Evolutionary conservation across 2,113 vertebrate species (phyloP).

Genomic region (Gnathonemus longibarbis): DNA sequence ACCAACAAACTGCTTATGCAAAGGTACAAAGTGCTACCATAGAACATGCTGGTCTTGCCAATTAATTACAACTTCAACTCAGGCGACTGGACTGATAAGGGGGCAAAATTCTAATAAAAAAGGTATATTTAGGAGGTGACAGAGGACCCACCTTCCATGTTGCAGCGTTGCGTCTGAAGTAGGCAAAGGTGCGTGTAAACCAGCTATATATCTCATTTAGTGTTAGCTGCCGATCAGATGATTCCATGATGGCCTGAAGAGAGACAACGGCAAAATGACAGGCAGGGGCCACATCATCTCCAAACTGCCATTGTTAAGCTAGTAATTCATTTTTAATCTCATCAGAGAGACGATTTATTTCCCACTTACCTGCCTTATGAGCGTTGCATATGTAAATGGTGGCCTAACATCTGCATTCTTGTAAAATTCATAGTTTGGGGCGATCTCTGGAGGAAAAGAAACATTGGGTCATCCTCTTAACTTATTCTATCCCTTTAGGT

Average conservation of each 20-base stretch:
- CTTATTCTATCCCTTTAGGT: constrained; percentile 19
- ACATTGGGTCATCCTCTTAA: constrained; percentile 40
- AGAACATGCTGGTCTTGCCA: neutral
- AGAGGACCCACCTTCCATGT: constrained; percentile 89
- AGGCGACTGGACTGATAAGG: constrained; percentile 31
- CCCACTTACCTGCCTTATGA: constrained; percentile 90
- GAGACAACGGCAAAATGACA: constrained; percentile 68
- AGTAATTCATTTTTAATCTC: constrained; percentile 65
- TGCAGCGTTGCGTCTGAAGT: constrained; percentile 92
- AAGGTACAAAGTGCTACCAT: neutral
- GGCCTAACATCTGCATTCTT: constrained; percentile 91
- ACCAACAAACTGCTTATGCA: neutral
- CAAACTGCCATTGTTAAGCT: constrained; percentile 59
- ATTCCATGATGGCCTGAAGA: constrained; percentile 91
- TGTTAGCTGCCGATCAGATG: constrained; percentile 86
- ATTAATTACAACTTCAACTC: too few relatives aligned
- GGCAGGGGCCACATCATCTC: constrained; percentile 60
- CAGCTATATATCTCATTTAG: constrained; percentile 98
- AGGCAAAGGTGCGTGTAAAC: constrained; percentile 93
- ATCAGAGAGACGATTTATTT: constrained; percentile 62
- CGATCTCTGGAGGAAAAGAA: constrained; percentile 70
- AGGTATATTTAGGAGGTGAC: constrained; percentile 72
- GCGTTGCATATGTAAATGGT: constrained; percentile 94
- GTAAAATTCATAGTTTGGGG: constrained; percentile 86
- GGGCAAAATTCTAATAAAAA: constrained; percentile 60